Conservation (phyloP, 2,888 invertebrate genomes). For the Pristionchus mayeri region DNA sequence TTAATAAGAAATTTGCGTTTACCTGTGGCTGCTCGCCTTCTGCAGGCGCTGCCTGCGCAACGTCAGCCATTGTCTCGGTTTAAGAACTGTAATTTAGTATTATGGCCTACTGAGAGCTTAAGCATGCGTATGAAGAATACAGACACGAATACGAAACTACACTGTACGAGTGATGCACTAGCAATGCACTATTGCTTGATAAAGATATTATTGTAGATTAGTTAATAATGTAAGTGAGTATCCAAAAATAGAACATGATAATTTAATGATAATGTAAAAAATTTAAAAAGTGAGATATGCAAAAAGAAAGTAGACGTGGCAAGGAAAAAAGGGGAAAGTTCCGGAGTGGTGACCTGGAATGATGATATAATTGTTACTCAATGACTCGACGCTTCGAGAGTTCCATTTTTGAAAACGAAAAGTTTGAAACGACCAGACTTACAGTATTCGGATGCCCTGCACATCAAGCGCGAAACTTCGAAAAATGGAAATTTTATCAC, state of each 20-base stretch:
- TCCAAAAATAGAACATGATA: too few species aligned
- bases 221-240: too few species aligned
- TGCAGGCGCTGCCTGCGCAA: constrained; percentile 56
- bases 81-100: not conserved
- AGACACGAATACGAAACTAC: too few species aligned
- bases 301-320: not conserved
- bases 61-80: constrained; percentile 57
- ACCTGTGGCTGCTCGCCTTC: constrained; percentile 22
- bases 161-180: too few species aligned
- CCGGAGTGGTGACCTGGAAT: not conserved
- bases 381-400: not conserved
- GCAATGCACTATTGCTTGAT: too few species aligned
- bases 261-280: too few species aligned
- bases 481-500: not conserved
- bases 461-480: not conserved
- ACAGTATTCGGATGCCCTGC: not conserved
- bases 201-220: too few species aligned
- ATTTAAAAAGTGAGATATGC: not conserved
- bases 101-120: too few species aligned
- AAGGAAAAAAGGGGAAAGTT: not conserved
- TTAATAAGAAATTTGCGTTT: not conserved
- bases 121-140: too few species aligned
- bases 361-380: constrained; percentile 9
- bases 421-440: not conserved
- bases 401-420: constrained; percentile 9